Evolutionary conservation across 1,140 invertebrate species (phyloP), one percentile per base, ranked within the genome.

Genomic region (Ephestia elutella): DNA sequence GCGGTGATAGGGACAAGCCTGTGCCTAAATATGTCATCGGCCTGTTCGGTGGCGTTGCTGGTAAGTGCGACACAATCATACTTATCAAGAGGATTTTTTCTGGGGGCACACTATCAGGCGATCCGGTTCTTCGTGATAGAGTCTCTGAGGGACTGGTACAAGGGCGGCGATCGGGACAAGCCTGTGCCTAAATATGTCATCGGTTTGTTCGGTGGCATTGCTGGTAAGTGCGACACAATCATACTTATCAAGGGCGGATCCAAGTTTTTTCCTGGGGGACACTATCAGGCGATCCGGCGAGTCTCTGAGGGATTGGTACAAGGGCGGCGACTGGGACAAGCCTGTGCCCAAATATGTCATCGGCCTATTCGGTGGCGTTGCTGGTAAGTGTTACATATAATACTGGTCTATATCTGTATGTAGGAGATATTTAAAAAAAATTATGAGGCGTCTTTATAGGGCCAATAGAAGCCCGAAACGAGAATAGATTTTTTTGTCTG

Each of bases 261-360:
- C n/a, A n/a, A n/a, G n/a, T n/a, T n/a, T n/a, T n/a, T n/a, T n/a
- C n/a, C n/a, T n/a, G n/a, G n/a, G n/a, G n/a, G n/a, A n/a, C n/a
- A n/a, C n/a, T n/a, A 99, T 90, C 98, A 99, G 90, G 98, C 98
- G 0, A 99, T 99, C 55, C 90, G 98, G 53, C 99, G 98, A 99
- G 88, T 95, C 97, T 0, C 89, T 97, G 4, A 98, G 99, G 82
- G 96, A 99, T 78, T 92, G 93, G 92, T 98, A 98, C 82, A 93
- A 93, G 74, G 95, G 94, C 10, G 96, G 94, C 13, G 96, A 98
- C 83, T 92, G 92, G 21, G 93, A 91, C 59, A 95, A 96, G 83
- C 89, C 86, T 11, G 94, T 98, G 64, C 97, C 96, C 57, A 98
- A 98, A 80, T 82, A 94, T 21, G 68, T 99, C 19, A 94, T 97